A percentile compares a stretch with the other conserved stretches of the same genome.
Evolutionary conservation across 2,888 invertebrate genomes (phyloP).

Genomic region (Drosophila setosimentum): DNA sequence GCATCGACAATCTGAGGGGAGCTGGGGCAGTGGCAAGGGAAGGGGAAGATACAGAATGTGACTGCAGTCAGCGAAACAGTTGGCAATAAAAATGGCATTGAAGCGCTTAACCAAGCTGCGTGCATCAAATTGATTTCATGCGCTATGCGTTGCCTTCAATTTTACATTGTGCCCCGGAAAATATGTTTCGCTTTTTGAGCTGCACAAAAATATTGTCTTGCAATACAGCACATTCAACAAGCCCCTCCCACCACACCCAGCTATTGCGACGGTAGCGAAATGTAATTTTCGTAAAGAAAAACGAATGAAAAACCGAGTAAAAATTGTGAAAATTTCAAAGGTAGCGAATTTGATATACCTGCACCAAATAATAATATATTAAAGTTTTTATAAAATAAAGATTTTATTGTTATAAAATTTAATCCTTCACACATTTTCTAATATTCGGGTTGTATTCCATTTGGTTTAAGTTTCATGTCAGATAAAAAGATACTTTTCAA

Average conservation of each 20-base stretch:
- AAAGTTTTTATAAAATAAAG: background rate
- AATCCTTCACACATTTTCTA: background rate
- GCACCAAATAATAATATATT: background rate
- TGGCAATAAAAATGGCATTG: conserved; percentile 80
- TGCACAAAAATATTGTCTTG: conserved; percentile 76
- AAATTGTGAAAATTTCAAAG: background rate
- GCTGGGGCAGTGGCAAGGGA: background rate
- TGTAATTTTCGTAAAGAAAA: conserved; percentile 67
- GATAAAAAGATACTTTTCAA: background rate
- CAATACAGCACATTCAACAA: conserved; percentile 29
- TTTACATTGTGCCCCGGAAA: conserved; percentile 50
- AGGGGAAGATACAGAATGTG: conserved; percentile 3
- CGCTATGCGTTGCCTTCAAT: conserved; percentile 39
- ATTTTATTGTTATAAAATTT: no score
- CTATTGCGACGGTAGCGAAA: conserved; percentile 52
- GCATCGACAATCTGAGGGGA: conserved; percentile 3
- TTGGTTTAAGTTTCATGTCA: background rate
- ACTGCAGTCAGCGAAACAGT: conserved; percentile 61
- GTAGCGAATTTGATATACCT: conserved; percentile 16
- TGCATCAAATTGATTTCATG: conserved; percentile 79
- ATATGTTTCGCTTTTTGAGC: conserved; percentile 66
- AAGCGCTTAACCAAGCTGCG: conserved; percentile 79
- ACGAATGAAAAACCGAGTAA: conserved; percentile 7
- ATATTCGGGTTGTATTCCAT: background rate
- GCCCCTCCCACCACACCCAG: background rate